Conservation (phyloP, 2,797 vertebrate species). For the Glyptemys insculpta region DNA sequence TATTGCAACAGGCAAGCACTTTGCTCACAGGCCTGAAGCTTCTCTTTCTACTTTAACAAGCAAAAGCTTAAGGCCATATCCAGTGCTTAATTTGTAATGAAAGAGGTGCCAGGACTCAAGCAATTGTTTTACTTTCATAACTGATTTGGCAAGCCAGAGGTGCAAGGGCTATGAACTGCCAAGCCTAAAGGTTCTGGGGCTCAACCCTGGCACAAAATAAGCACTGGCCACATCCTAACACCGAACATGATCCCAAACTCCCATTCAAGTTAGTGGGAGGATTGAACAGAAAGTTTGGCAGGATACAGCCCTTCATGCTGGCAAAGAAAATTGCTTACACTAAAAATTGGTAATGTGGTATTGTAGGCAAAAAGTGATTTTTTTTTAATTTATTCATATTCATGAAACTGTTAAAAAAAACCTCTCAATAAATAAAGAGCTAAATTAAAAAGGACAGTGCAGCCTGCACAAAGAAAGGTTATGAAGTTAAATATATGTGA, state of each 20-base stretch:
- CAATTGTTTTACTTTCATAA: no score
- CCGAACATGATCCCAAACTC: background rate
- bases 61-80: background rate
- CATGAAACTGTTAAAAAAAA: background rate
- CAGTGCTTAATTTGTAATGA: background rate
- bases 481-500: background rate
- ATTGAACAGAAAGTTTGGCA: background rate
- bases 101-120: background rate
- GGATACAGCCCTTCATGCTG: background rate
- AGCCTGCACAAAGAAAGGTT: background rate
- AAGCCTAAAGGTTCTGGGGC: background rate
- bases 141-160: no score
- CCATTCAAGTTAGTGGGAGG: background rate
- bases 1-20: background rate
- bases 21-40: background rate
- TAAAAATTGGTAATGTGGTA: background rate
- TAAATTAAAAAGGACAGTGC: background rate
- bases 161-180: background rate
- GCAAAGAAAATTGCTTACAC: background rate
- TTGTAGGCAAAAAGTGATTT: background rate
- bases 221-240: background rate
- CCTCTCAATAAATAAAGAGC: background rate
- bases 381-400: background rate
- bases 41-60: background rate
- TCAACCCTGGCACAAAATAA: background rate